A percentile compares a stretch with the other conserved stretches of the same genome.
Evolutionary conservation across 2,888 invertebrate genomes (phyloP).

Genomic region (Parochlus steinenii): DNA sequence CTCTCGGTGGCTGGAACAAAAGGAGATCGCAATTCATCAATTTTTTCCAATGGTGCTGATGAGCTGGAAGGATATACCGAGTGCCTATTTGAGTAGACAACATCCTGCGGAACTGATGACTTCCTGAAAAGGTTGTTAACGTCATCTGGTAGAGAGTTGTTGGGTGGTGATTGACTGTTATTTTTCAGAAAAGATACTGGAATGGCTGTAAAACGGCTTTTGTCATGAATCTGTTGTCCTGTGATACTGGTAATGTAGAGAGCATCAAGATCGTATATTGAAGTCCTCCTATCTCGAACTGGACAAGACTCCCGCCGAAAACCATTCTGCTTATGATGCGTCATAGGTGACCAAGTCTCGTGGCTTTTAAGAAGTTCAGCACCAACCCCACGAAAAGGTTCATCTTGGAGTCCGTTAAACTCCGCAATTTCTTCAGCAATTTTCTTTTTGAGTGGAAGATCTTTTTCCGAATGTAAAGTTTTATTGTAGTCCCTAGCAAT

Average conservation of each 20-base stretch:
- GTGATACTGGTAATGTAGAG: too few species aligned
- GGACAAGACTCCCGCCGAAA: neutral
- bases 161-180: too few species aligned
- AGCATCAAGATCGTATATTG: neutral
- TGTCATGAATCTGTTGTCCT: too few species aligned
- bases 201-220: too few species aligned
- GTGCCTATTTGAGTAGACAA: too few species aligned
- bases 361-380: conserved; percentile 5
- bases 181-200: too few species aligned
- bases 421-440: conserved; percentile 24
- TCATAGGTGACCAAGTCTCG: conserved; percentile 9
- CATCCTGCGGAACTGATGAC: neutral
- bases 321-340: neutral
- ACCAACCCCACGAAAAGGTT: conserved; percentile 7
- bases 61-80: too few species aligned
- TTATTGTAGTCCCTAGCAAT: conserved; percentile 39
- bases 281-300: neutral
- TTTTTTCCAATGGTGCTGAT: too few species aligned
- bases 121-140: too few species aligned
- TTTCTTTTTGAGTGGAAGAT: conserved; percentile 20
- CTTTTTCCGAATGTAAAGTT: conserved; percentile 25
- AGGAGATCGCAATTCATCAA: too few species aligned
- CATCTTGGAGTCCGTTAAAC: conserved; percentile 15
- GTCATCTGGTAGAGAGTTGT: too few species aligned
- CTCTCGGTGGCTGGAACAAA: neutral